Evolutionary conservation across 1,140 invertebrate species (phyloP).

Genomic region (Brachionus manjavacas): DNA sequence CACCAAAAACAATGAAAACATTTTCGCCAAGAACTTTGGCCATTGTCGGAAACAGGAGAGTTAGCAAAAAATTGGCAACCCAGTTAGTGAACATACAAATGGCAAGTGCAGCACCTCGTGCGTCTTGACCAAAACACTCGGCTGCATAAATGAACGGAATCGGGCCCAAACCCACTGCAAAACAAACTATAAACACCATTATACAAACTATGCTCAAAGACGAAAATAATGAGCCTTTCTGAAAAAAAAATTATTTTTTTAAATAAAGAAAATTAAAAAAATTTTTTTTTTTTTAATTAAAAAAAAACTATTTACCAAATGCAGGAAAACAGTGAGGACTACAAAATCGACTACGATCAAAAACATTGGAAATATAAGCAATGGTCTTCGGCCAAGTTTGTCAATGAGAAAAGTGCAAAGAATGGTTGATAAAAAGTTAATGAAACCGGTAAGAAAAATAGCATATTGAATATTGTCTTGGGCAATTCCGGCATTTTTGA

Average conservation of each 20-base stretch:
- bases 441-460: slow-evolving; percentile 67
- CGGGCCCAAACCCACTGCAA: slow-evolving; percentile 36
- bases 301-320: not conserved
- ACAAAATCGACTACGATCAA: slow-evolving; percentile 27
- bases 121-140: slow-evolving; percentile 3
- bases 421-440: slow-evolving; percentile 69
- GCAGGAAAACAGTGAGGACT: slow-evolving; percentile 4
- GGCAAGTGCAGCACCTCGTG: not conserved
- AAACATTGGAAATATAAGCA: slow-evolving; percentile 30
- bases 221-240: not conserved
- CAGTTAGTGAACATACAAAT: slow-evolving; percentile 20
- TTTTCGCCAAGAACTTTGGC: not conserved
- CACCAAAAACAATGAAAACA: not conserved
- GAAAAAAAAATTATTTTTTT: not conserved
- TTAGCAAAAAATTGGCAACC: not conserved
- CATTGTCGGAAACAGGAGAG: not conserved
- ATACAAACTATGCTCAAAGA: slow-evolving; percentile 25
- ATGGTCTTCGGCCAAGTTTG: slow-evolving; percentile 45
- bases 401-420: slow-evolving; percentile 58
- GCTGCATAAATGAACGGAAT: slow-evolving; percentile 36
- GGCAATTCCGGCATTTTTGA: slow-evolving; percentile 64
- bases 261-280: too few species aligned
- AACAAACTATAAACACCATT: slow-evolving; percentile 26
- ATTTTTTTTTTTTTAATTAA: too few species aligned
- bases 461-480: slow-evolving; percentile 64